A percentile compares a stretch with the other conserved stretches of the same genome.
phyloP scores from a whole-genome alignment of 2,888 invertebrate species.

The Azorinus chamasolen region DNA sequence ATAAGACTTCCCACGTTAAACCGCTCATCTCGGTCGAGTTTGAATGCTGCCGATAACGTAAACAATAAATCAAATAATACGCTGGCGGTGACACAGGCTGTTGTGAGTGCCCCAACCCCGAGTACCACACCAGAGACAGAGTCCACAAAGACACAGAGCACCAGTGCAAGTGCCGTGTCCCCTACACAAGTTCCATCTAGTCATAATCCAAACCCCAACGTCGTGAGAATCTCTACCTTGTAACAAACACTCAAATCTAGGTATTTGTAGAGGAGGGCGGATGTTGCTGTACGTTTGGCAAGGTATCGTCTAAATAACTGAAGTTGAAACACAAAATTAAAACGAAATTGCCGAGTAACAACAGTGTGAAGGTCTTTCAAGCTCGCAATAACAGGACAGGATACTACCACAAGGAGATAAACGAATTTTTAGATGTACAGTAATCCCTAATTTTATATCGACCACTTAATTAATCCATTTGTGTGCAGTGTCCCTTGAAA shows the following conservation, averaged over 20 bases:
- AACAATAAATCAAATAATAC: conserved; percentile 78
- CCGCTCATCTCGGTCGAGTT: conserved; percentile 79
- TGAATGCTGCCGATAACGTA: conserved; percentile 72
- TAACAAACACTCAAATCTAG: conserved; percentile 44
- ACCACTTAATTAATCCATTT: no score
- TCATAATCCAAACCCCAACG: conserved; percentile 66
- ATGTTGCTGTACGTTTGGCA: no score
- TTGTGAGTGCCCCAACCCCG: conserved; percentile 79
- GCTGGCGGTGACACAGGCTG: conserved; percentile 80
- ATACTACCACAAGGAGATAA: no score
- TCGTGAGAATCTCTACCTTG: conserved; percentile 81
- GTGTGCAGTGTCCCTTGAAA: no score
- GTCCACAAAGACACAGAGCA: conserved; percentile 75
- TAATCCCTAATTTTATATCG: no score
- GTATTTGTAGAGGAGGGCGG: no score
- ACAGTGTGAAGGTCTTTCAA: no score
- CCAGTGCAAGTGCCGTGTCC: conserved; percentile 72
- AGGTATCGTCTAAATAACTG: no score
- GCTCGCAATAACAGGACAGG: no score
- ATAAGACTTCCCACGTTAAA: conserved; percentile 79
- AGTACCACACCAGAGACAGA: conserved; percentile 81
- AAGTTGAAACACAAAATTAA: no score
- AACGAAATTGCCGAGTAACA: no score
- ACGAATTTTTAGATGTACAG: no score
- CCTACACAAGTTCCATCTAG: conserved; percentile 53